phyloP scores from a whole-genome alignment of 2,797 vertebrate species.

The Aratinga solstitialis region DNA sequence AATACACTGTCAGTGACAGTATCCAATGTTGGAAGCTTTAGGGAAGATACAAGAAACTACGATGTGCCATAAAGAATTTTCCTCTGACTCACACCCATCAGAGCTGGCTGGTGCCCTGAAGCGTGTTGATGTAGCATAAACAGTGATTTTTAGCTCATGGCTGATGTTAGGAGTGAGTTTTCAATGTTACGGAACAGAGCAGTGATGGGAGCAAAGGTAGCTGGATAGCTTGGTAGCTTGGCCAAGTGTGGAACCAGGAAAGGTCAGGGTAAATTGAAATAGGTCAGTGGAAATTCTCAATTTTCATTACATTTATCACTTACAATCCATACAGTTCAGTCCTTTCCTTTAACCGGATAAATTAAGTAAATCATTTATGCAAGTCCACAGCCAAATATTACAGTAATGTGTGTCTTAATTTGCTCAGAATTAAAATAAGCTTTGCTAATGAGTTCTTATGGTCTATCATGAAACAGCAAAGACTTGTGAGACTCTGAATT shows the following conservation, averaged over 20 bases:
- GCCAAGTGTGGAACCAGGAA: neutral
- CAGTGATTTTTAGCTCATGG: neutral
- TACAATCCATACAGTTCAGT: neutral
- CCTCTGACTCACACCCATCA: neutral
- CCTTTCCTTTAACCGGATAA: neutral
- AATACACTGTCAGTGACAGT: neutral
- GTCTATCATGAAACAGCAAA: neutral
- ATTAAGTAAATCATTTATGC: neutral
- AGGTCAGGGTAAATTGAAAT: neutral
- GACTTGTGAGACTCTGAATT: slow-evolving; percentile 2
- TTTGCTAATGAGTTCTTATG: slow-evolving; percentile 9
- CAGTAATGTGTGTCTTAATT: neutral
- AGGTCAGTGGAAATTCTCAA: neutral
- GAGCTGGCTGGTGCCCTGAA: neutral
- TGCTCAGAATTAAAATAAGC: slow-evolving; percentile 25
- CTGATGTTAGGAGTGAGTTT: neutral
- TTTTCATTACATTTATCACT: slow-evolving; percentile 9
- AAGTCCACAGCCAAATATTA: slow-evolving; percentile 5
- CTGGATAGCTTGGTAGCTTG: neutral
- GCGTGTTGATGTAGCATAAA: rapidly evolving
- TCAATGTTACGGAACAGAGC: neutral
- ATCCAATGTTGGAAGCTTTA: neutral
- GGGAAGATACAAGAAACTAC: neutral
- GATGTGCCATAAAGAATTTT: neutral
- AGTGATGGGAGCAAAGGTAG: neutral